Evolutionary conservation across 2,113 vertebrate genomes (phyloP).

Genomic region (Indicator indicator): DNA sequence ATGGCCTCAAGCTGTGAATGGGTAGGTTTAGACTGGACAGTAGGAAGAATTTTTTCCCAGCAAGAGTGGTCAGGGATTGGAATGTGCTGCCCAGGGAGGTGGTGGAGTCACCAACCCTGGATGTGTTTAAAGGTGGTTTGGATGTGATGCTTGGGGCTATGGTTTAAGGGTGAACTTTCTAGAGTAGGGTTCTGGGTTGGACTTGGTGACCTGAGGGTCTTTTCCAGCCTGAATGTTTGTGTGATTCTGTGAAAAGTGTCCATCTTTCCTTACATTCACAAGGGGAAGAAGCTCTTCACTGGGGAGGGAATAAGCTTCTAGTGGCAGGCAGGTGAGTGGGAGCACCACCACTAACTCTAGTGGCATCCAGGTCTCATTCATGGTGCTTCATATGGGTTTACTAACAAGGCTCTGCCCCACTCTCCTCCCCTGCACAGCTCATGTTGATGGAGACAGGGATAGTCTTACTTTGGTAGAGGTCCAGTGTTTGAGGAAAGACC

Average conservation of each 20-base stretch:
- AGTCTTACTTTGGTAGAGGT: neutral
- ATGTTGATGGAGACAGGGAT: neutral
- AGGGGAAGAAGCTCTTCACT: neutral
- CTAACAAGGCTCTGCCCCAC: rapidly evolving
- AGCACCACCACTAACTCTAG: neutral
- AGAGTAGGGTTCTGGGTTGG: no score
- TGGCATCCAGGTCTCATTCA: neutral
- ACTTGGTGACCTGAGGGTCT: no score
- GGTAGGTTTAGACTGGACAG: no score
- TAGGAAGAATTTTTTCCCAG: no score
- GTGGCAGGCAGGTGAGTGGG: neutral
- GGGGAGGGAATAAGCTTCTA: neutral
- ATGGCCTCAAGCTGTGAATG: no score
- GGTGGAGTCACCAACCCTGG: no score
- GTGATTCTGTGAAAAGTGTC: neutral
- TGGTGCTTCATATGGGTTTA: neutral
- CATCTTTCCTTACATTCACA: neutral
- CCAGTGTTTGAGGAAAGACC: neutral
- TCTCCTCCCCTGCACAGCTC: neutral
- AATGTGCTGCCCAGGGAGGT: no score
- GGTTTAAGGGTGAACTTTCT: no score
- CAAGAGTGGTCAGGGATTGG: no score
- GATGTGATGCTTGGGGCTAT: no score
- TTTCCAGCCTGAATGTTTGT: no score
- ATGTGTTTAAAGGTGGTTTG: no score